Base-by-base conservation (phyloP, 2,888 invertebrate species). In the Yponomeuta plumbellus region DNA sequence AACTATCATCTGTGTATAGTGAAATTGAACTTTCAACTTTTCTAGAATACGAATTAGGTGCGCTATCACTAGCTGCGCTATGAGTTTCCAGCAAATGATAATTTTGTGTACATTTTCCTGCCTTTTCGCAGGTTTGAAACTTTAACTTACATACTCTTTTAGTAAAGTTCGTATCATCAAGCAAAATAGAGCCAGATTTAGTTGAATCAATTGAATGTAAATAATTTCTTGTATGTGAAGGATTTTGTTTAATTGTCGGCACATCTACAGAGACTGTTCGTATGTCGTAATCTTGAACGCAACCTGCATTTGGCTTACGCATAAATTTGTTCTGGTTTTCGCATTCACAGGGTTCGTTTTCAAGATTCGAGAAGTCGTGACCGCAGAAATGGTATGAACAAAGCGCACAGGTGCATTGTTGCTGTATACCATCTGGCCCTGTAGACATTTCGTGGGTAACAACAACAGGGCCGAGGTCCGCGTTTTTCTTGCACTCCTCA, bases 281-380 rank as follows among this genome's bases (percentile, higher is more conserved):
- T 59, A 59, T 59, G 13, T 59, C 23, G 59, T 21, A 59, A 22
- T 59, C 59, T 21, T 59, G 23, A 13, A 21, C 21, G 5, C 44
- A 52, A 59, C 59, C 21, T 23, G 59, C 23, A 22, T 22, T 39
- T 62, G 62, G 62, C 39, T 62, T 62, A 10, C 34, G 40, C 62
- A 62, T 59, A 22, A 59, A 22, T 21, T 22, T 22, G 23, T 59
- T 21, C 59, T 59, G 21, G 21, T 1, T 22, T 59, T 78, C 68
- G 69, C 81, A 84, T 26, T 72, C 67, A 66, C 82, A 84, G 56
- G 68, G 57, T n/a, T 73, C 72, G 0, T 70, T 56, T 6, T 67
- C 39, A 57, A 52, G 44, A 52, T 52, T 17, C 4, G 44, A 17
- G 44, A 52, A 3, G 13, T 20, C 74, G 40, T 75, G 69, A 44